Percentiles rank a stretch among this genome's conserved stretches.
phyloP scores from a whole-genome alignment of 2,797 vertebrate genomes.

The Tragelaphus eurycerus region DNA sequence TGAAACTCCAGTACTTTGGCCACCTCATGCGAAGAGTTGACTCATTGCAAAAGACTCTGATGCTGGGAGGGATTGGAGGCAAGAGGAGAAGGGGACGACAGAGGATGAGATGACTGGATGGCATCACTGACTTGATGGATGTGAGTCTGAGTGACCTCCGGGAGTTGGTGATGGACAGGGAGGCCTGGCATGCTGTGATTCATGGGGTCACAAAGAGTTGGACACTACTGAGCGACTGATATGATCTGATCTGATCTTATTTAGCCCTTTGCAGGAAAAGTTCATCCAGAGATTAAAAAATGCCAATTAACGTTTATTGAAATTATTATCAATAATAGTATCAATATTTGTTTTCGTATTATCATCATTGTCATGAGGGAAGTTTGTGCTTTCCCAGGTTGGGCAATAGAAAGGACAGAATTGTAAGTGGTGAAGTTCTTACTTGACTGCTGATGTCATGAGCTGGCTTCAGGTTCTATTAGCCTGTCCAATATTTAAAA shows the following conservation, averaged over 20 bases:
- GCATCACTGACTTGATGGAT: too few relatives aligned
- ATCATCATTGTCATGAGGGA: neutral
- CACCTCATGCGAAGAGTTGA: too few relatives aligned
- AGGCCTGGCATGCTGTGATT: too few relatives aligned
- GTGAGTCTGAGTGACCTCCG: too few relatives aligned
- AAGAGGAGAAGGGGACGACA: too few relatives aligned
- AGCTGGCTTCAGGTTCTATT: neutral
- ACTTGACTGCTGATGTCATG: neutral
- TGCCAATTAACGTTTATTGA: neutral
- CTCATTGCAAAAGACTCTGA: too few relatives aligned
- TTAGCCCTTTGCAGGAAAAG: neutral
- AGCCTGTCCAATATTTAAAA: neutral
- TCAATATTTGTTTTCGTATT: neutral
- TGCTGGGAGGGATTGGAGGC: too few relatives aligned
- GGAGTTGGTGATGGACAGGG: too few relatives aligned
- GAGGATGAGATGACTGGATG: too few relatives aligned
- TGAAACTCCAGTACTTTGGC: too few relatives aligned
- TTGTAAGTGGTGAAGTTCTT: neutral
- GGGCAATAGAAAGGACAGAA: neutral
- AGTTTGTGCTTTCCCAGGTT: neutral
- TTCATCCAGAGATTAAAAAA: neutral
- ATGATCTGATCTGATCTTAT: neutral
- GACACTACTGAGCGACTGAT: too few relatives aligned
- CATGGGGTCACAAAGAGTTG: too few relatives aligned
- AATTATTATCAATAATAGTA: neutral